phyloP scores from a whole-genome alignment of 2,797 vertebrate species.

The Stomatorhinus walkeri region DNA sequence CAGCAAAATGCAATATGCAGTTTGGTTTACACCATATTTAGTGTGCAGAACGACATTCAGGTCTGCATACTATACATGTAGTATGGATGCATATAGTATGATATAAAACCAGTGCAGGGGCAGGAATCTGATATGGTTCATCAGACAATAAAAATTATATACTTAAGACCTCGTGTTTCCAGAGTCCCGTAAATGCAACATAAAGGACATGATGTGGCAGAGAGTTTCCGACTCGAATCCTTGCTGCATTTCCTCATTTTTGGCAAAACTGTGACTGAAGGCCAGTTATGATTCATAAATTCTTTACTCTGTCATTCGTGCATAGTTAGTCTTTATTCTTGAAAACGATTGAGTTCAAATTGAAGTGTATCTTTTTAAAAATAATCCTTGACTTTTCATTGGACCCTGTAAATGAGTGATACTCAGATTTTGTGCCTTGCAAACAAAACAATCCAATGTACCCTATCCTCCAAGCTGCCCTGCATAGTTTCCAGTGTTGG shows the following conservation, averaged over 20 bases:
- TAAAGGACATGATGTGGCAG: neutral
- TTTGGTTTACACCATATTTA: neutral
- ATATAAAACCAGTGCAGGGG: neutral
- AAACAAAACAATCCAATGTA: neutral
- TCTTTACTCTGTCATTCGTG: neutral
- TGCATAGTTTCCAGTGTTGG: neutral
- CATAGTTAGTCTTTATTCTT: neutral
- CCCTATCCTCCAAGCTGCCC: neutral
- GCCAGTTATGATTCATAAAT: neutral
- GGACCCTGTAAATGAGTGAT: neutral
- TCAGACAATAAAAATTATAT: neutral
- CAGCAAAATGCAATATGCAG: neutral
- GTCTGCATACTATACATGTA: neutral
- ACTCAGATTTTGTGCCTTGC: neutral
- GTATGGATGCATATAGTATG: neutral
- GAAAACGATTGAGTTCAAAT: neutral
- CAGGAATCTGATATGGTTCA: neutral
- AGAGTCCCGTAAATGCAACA: neutral
- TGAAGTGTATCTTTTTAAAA: neutral
- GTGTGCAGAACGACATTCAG: neutral
- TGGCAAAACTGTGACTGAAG: neutral
- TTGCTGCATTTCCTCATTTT: neutral
- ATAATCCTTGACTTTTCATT: neutral
- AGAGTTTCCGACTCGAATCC: neutral
- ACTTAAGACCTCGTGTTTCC: neutral